Conservation (phyloP, 2,888 invertebrate genomes). For the Netelia fuscicornis region DNA sequence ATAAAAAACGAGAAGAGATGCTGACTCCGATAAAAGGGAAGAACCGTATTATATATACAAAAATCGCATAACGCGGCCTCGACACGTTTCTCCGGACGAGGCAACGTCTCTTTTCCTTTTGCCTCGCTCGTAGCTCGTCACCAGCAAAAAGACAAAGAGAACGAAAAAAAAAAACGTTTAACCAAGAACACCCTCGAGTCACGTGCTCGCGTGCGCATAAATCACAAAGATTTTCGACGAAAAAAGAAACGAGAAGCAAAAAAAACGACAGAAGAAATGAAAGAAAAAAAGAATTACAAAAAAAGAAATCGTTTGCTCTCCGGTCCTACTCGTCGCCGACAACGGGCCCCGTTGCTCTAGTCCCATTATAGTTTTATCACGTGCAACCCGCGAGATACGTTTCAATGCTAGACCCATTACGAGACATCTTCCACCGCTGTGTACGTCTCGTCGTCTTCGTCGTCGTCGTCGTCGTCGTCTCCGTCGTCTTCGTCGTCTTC, state of each 20-base stretch:
- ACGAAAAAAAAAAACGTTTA: not conserved
- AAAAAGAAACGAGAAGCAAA: not conserved
- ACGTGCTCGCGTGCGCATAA: conserved; percentile 22
- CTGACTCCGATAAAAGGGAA: conserved; percentile 26
- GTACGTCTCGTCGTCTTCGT: too few relatives aligned
- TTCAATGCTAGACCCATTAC: conserved; percentile 10
- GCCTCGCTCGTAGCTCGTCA: not conserved
- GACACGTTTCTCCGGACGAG: conserved; percentile 21
- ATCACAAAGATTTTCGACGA: not conserved
- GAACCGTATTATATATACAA: conserved; percentile 13
- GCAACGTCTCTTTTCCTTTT: not conserved
- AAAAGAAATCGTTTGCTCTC: not conserved
- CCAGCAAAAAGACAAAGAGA: not conserved
- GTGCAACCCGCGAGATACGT: conserved; percentile 16
- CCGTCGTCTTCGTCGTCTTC: not conserved
- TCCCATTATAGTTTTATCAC: conserved; percentile 6
- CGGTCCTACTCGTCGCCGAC: not conserved
- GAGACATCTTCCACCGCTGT: not conserved
- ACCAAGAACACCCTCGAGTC: conserved; percentile 6
- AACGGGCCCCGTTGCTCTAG: not conserved
- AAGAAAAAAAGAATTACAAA: not conserved
- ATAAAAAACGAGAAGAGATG: conserved; percentile 10
- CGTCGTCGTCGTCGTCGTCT: not conserved
- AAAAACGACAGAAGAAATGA: not conserved
- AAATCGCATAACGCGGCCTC: conserved; percentile 25